Evolutionary conservation across 2,113 vertebrate species (phyloP), one percentile per base, ranked within the genome.

Genomic region (Halcyon senegalensis): DNA sequence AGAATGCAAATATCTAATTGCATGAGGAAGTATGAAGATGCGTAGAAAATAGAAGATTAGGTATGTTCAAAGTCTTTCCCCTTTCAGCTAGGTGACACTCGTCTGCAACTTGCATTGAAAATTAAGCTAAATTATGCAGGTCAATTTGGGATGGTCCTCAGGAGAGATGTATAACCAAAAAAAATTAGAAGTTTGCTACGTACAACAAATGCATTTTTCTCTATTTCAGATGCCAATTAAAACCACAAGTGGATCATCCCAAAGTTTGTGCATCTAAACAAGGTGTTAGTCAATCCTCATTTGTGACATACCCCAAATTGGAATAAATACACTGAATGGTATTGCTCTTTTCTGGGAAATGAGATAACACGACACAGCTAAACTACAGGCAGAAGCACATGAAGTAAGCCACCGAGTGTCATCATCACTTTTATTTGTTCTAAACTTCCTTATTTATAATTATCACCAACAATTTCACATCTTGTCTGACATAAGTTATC

Each of bases 81-180:
- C 53, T 28, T 89, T 92, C 83, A 96, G 86, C 80, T 84, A 88
- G 80, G 76, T 96, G 93, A 83, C 80, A 81, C 92, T 93, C 33
- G 43, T 78, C 88, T 91, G 66, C 87, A 91, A 76, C 70, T 84
- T 81, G 35, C 53, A 73, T 48, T 76, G 53, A 75, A 90, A 89
- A 43, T 41, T 28, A n/a, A 86, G 60, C 39, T 81, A 48, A 77
- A 44, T 75, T 41, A 56, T 44, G 24, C 33, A 64, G 16, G 35
- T 86, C 9, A 50, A 68, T 89, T 68, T 68, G 35, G 53, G 10
- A 58, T 78, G 50, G 24, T 75, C 66, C 58, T 87, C 30, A 27
- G 73, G 60, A 84, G 44, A 78, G 31, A 75, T 16, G 5, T 6
- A 10, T 14, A 84, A 44, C 18, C 60, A 67, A 89, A 69, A 69